Base-by-base conservation (phyloP, 2,888 invertebrate genomes). In the Dioctria linearis region DNA sequence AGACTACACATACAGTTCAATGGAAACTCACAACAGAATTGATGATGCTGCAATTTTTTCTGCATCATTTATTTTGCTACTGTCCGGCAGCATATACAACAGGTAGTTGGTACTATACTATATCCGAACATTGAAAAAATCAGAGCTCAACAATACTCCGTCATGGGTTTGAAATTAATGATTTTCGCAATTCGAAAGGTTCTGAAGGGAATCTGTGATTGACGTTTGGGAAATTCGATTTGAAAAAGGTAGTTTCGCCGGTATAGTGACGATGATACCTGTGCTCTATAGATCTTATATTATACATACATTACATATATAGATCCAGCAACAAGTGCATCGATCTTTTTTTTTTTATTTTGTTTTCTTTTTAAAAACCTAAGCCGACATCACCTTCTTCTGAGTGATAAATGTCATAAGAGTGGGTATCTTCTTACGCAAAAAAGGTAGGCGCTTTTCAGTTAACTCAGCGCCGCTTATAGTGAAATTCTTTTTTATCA, bases 61-160 rank as follows among this genome's bases (percentile, higher is more conserved):
- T 81, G 81, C 79, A 79, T 81, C 81, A 81, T 81, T 81, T 81
- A 81, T 79, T 81, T 79, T 66, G 81, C 81, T 81, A 81, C 81
- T 78, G 81, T 79, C 79, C 66, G 66, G 65, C 54, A 59, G 66
- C 69, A 57, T 13, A 0, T 25, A 37, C 42, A 59, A 42, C 66
- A 78, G 66, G 78, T 66, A 78, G 39, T 51, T 25, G 8, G 4
- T 40, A 51, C 37, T 78, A 13, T 25, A n/a, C n/a, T n/a, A 25
- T 25, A 25, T 25, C 25, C 25, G 25, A 25, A 25, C 25, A 25
- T 25, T 25, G 2, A 25, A 66, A 51, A 40, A 39, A 49, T 66
- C 25, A 25, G 25, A 25, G 25, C 13, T 65, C 66, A 25, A 61
- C 43, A 46, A 43, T 3, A n/a, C 67, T 43, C 25, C n/a, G 57